Base-by-base conservation (phyloP, 2,888 invertebrate genomes). In the Tinea pellionella region DNA sequence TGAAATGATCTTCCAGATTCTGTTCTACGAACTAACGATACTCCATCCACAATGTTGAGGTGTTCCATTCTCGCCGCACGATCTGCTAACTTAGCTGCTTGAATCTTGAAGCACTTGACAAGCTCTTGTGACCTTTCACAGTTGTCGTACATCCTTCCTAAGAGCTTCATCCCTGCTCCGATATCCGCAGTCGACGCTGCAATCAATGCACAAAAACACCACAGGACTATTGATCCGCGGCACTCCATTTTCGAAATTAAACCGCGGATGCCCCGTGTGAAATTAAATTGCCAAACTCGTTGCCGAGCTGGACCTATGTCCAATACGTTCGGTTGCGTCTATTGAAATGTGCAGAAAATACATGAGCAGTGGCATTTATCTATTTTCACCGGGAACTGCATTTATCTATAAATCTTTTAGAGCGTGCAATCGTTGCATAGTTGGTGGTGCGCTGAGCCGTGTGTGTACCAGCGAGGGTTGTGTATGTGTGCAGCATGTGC, bases 91-190 rank as follows among this genome's bases (percentile, higher is more conserved):
- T 91, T 92, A 0, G 91, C 81, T 0, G 92, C 91, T 71, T 92
- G 91, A 61, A 93, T 82, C 77, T 93, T 93, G 66, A 93, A 87
- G 71, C 93, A 94, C 85, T 91, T 91, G 65, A 91, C 77, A 59
- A 92, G 82, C 68, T 93, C 91, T 63, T 90, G 88, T 55, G 90
- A 89, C 63, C 84, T 80, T 65, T 90, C 89, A 73, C 93, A 93
- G 70, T 90, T 90, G 65, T 89, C 82, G 69, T 89, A 90, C 66
- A 90, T 83, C 75, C 84, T 88, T 66, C 86, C 79, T 51, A 90
- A 68, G 57, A 90, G 74, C 71, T 86, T 86, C 65, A 87, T 70
- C 62, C 88, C 87, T 61, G 77, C 76, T 64, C 77, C 78, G 62
- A 87, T 74, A 65, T 80, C 75, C 67, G 85, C 84, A 47, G 78